phyloP scores from a whole-genome alignment of 2,113 vertebrate species.

The Cygnus atratus region DNA sequence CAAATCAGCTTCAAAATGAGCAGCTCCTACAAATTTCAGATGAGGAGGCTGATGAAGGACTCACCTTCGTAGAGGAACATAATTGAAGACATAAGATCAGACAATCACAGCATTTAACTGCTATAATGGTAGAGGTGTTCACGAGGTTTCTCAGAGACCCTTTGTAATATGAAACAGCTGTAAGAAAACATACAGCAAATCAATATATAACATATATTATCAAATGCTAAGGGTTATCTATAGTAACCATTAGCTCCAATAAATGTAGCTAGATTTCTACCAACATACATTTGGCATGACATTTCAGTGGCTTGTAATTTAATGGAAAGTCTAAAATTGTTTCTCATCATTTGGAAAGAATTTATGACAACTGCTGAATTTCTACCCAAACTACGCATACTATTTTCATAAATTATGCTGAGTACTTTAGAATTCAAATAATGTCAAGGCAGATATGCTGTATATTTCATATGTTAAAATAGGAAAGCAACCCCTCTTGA shows the following conservation, averaged over 20 bases:
- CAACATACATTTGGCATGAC: neutral
- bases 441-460: neutral
- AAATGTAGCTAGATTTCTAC: neutral
- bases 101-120: neutral
- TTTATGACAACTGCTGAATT: neutral
- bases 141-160: neutral
- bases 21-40: neutral
- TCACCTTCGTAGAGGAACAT: neutral
- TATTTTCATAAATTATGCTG: neutral
- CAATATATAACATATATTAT: fast-evolving
- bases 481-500: neutral
- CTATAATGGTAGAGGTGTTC: neutral
- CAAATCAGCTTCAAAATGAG: neutral
- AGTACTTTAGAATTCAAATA: neutral
- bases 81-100: neutral
- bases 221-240: neutral
- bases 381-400: neutral
- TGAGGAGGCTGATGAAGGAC: neutral
- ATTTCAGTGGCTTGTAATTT: neutral
- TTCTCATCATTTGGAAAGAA: neutral
- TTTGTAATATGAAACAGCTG: neutral
- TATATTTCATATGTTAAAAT: neutral
- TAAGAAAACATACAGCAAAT: neutral
- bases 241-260: fast-evolving
- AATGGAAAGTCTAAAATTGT: neutral